Conservation (phyloP, 2,113 vertebrate species). For the Pseudopodoces humilis region DNA sequence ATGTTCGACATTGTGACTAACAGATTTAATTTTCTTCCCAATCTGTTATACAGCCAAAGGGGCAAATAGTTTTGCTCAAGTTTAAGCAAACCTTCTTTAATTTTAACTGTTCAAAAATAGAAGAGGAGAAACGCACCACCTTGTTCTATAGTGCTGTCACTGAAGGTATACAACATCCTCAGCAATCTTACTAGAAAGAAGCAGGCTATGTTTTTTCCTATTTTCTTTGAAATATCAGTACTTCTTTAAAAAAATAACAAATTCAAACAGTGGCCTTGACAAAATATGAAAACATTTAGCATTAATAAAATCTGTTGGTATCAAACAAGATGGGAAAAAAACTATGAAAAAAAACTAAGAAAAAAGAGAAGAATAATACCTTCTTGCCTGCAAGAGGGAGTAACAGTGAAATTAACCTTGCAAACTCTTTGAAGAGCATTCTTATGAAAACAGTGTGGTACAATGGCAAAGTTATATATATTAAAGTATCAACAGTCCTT, state of each 20-base stretch:
- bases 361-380: conserved; percentile 5
- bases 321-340: background rate
- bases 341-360: background rate
- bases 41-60: background rate
- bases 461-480: conserved; percentile 6
- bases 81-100: background rate
- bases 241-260: background rate
- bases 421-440: conserved; percentile 8
- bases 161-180: background rate
- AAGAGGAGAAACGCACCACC: background rate
- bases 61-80: background rate
- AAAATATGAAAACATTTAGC: background rate
- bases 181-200: background rate
- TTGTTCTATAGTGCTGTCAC: background rate
- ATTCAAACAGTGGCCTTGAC: background rate
- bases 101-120: background rate
- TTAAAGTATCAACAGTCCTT: background rate
- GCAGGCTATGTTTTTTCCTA: background rate
- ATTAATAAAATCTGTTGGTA: background rate
- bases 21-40: background rate
- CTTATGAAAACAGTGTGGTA: conserved; percentile 9
- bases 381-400: background rate
- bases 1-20: background rate
- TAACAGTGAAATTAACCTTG: conserved; percentile 35
- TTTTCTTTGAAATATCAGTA: background rate